Conservation (phyloP, 2,797 vertebrate genomes). For the Danio kyathit region DNA sequence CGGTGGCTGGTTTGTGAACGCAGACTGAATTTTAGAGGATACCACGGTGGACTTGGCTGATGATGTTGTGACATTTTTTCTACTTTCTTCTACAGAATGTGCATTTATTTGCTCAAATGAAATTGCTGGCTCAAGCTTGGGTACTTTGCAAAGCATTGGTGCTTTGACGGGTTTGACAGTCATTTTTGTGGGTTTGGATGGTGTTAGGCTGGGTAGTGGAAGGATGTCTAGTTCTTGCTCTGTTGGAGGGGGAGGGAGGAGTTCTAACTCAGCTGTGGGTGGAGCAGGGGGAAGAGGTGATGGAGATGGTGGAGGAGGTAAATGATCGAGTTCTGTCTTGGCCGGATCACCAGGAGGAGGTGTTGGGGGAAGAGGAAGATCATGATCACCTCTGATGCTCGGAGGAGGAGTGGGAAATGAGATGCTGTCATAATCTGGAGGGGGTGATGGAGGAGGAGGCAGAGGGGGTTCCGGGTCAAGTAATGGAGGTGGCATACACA, state of each 20-base stretch:
- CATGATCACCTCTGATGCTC: constrained; percentile 70
- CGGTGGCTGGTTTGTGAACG: constrained; percentile 59
- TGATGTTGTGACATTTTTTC: constrained; percentile 47
- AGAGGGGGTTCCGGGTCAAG: constrained; percentile 63
- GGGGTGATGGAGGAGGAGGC: constrained; percentile 86
- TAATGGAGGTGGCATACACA: constrained; percentile 69
- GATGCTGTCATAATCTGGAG: constrained; percentile 75
- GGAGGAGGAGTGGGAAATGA: constrained; percentile 71
- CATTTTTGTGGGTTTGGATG: constrained; percentile 74
- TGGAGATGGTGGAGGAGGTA: constrained; percentile 70
- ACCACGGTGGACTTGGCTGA: constrained; percentile 60
- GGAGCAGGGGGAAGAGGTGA: constrained; percentile 68
- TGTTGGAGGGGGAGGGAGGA: constrained; percentile 80
- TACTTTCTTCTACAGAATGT: constrained; percentile 52
- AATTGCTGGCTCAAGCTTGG: constrained; percentile 79
- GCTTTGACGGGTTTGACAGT: constrained; percentile 78
- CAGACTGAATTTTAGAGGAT: constrained; percentile 65
- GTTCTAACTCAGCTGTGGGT: constrained; percentile 67
- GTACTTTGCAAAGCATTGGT: constrained; percentile 72
- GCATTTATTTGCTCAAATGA: constrained; percentile 65
- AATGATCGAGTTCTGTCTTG: constrained; percentile 78
- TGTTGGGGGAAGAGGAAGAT: constrained; percentile 69
- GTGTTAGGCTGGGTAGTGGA: constrained; percentile 65
- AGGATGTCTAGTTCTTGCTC: constrained; percentile 78
- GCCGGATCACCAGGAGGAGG: constrained; percentile 70